Base-by-base conservation (phyloP, 2,113 vertebrate species). In the Cyanoramphus novaezelandiae region DNA sequence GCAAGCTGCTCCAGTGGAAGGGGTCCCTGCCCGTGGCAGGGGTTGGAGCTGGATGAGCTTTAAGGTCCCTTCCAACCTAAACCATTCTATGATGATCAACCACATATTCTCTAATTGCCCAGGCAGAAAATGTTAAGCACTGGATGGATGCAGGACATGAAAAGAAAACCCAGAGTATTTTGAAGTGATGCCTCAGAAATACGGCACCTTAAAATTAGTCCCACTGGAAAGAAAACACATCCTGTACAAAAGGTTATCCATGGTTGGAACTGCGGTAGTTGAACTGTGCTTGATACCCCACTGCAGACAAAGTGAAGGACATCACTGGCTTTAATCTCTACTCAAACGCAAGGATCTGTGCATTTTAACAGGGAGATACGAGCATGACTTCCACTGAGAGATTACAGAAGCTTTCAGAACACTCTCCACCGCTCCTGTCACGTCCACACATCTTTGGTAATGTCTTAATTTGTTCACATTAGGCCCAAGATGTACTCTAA, bases 201-300 rank as follows among this genome's bases (percentile, higher is more conserved):
- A 35, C 0, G 0, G 50, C 16, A 44, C 18, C 14, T n/a, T 2
- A 33, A 47, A 52, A 80, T 0, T 2, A 13, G 6, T 43, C 17
- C 44, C 28, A 13, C 5, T 28, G 41, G 39, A 18, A 69, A 72
- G 17, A 41, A 11, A 33, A 33, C 71, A 2, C 1, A 2, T 17
- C 71, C n/a, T 27, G 14, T 19, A 50, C 33, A 8, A 29, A 21
- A 77, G 28, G 28, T 64, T 17, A 49, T 27, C 20, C 35, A 4
- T 2, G 7, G 35, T 18, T 50, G 46, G 41, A 46, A 74, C 0
- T 23, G 14, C 13, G 53, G 2, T 5, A 74, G 37, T 5, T 43
- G 37, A 82, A 13, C 7, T 7, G 19, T 1, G 1, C 29, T 25
- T 8, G 9, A 47, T 5, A 23, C 18, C 47, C 33, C 23, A 2